Evolutionary conservation across 2,113 vertebrate species (phyloP), one percentile per base, ranked within the genome.

Genomic region (Thinocorus orbignyianus): DNA sequence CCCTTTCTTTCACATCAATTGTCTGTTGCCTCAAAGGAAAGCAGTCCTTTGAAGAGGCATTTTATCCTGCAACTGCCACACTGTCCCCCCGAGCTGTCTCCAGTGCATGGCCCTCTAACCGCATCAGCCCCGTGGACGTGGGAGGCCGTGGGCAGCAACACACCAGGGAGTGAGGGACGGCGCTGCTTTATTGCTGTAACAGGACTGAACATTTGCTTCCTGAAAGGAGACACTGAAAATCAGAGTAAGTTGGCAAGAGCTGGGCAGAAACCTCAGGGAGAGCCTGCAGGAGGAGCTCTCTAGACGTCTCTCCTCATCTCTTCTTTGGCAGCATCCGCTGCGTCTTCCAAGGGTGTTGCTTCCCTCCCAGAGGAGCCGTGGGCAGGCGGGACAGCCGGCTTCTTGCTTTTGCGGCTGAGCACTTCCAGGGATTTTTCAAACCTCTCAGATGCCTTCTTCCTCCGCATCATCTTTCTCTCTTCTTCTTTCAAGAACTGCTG

Each of bases 401-500:
- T 81, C 81, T 46, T 11, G 0, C 25, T 42, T 17, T 44, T 74
- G 74, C 86, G 37, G 8, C 73, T 77, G 11, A 96, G 60, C 81
- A 57, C 86, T 41, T 83, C 76, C 94, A 98, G 60, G 30, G 96
- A 95, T 17, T 71, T 94, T 57, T 54, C 81, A 39, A 94, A 92
- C 26, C 30, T 58, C 39, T 77, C 11, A 0, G 65, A 84, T 4
- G 92, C 94, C 46, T 64, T 88, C 49, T 65, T 86, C 97, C 95
- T 95, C 23, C 10, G 69, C 1, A 3, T 54, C 60, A 74, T 57
- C 84, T 96, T 98, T 44, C 78, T 93, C 60, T 97, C 92, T 84
- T 97, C 97, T 9, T 98, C 96, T 4, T 35, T 82, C 90, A 95
- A 4, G 90, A 98, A 98, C 85, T 97, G 97, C 72, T 96, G 97